Evolutionary conservation across 2,888 invertebrate genomes (phyloP), one percentile per base, ranked within the genome.

Genomic region (Pammene aurita): DNA sequence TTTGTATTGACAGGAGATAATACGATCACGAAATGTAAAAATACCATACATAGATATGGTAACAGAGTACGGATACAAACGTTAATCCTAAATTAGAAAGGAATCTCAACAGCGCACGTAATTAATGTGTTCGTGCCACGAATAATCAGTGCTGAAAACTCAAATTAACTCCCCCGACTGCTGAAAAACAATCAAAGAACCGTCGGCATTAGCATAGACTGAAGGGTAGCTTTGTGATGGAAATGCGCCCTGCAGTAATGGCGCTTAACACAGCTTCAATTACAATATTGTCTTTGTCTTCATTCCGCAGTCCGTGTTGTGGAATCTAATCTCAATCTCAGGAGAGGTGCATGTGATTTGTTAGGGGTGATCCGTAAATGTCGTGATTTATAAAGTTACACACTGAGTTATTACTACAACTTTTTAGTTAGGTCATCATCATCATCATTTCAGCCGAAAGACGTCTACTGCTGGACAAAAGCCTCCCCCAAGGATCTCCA

Each of bases 161-260:
- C 61, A 67, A 61, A 54, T 54, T 14, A 61, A 67, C 66, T 54
- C 52, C 13, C 13, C 62, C 60, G 35, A 18, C 60, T 13, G 67
- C 57, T 35, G 67, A 68, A 68, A 67, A 68, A 68, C 68, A 68
- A 63, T 63, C 57, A 63, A 68, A 68, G 68, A 57, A 63, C 50
- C 52, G n/a, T 9, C 68, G 66, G 68, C 64, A 76, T 78, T 78
- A 75, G 58, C 78, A 78, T 77, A 77, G 71, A 60, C 69, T 70
- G 55, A 54, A 54, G 50, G 64, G 60, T 54, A 70, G 73, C 76
- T 77, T 78, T 78, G 74, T 76, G 67, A 78, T 78, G 77, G 74
- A 74, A 78, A 78, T 77, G 57, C 68, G 65, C 72, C 71, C 73
- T 72, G 67, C 66, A 74, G 63, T 80, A 80, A 82, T 81, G 78